phyloP scores from a whole-genome alignment of 2,888 invertebrate genomes.

The Latheticus oryzae region DNA sequence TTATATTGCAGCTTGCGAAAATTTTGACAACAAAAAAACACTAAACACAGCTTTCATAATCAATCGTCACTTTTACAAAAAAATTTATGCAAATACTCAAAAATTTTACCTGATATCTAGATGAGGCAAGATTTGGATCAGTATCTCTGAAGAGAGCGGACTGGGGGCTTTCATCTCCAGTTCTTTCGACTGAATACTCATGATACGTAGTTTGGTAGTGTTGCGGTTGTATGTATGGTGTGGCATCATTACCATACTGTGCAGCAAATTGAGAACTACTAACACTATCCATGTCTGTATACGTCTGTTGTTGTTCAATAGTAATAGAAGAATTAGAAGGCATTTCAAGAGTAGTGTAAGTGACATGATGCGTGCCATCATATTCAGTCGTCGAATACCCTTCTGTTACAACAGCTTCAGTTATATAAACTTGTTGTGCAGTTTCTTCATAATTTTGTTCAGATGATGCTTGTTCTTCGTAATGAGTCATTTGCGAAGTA shows the following conservation, averaged over 20 bases:
- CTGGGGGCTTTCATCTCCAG: slow-evolving; percentile 67
- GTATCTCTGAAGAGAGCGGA: slow-evolving; percentile 71
- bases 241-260: slow-evolving; percentile 52
- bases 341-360: slow-evolving; percentile 17
- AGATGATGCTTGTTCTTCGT: slow-evolving; percentile 29
- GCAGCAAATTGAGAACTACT: slow-evolving; percentile 66
- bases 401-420: slow-evolving; percentile 41
- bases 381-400: slow-evolving; percentile 32
- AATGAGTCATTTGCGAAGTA: slow-evolving; percentile 33
- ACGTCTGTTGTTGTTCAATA: slow-evolving; percentile 63
- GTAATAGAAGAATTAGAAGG: slow-evolving; percentile 12
- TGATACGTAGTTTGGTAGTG: slow-evolving; percentile 50
- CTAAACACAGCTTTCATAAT: background rate
- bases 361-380: slow-evolving; percentile 30
- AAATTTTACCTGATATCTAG: slow-evolving; percentile 63
- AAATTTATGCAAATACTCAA: slow-evolving; percentile 31
- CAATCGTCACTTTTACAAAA: background rate
- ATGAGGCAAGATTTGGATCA: slow-evolving; percentile 76
- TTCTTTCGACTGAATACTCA: slow-evolving; percentile 45
- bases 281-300: slow-evolving; percentile 75
- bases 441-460: slow-evolving; percentile 35
- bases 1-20: too few species aligned
- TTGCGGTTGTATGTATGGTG: slow-evolving; percentile 56
- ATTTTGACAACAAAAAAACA: background rate
- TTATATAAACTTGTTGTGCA: slow-evolving; percentile 30